Conservation (phyloP, 2,797 vertebrate species). For the Ceyx erithaca region DNA sequence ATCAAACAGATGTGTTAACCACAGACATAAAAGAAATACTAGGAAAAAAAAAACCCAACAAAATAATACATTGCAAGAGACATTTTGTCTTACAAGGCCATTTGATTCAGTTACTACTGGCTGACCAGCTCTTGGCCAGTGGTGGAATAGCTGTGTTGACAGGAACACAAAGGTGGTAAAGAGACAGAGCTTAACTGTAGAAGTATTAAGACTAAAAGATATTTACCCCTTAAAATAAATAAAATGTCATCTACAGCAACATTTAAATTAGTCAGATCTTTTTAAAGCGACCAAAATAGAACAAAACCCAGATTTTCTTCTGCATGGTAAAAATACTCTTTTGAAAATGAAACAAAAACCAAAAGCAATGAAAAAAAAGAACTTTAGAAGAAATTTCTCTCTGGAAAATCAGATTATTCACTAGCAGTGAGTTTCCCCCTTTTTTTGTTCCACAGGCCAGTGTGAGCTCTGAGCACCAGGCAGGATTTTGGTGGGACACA, state of each 20-base stretch:
- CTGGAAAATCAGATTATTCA: constrained; percentile 8
- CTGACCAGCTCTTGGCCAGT: constrained; percentile 11
- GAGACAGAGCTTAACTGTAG: constrained; percentile 28
- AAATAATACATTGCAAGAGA: constrained; percentile 26
- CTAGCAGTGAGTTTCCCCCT: background rate
- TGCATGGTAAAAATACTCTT: background rate
- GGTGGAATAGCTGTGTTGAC: background rate
- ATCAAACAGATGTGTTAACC: constrained; percentile 57
- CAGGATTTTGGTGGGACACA: background rate
- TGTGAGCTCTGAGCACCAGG: background rate
- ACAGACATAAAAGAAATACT: constrained; percentile 53
- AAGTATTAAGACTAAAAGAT: constrained; percentile 66
- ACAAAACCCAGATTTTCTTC: constrained; percentile 25
- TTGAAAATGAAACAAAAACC: background rate
- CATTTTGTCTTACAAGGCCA: constrained; percentile 57
- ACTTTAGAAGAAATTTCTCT: constrained; percentile 20
- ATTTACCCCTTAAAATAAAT: constrained; percentile 71
- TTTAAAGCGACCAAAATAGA: constrained; percentile 59
- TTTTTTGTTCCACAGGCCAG: background rate
- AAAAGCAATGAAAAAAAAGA: background rate
- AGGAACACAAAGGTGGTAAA: constrained; percentile 42
- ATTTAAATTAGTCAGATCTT: constrained; percentile 70
- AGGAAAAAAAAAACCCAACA: background rate
- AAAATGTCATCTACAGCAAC: constrained; percentile 57
- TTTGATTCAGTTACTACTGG: constrained; percentile 41